Evolutionary conservation across 1,140 invertebrate species (phyloP).

Genomic region (Leptinotarsa lineolata): DNA sequence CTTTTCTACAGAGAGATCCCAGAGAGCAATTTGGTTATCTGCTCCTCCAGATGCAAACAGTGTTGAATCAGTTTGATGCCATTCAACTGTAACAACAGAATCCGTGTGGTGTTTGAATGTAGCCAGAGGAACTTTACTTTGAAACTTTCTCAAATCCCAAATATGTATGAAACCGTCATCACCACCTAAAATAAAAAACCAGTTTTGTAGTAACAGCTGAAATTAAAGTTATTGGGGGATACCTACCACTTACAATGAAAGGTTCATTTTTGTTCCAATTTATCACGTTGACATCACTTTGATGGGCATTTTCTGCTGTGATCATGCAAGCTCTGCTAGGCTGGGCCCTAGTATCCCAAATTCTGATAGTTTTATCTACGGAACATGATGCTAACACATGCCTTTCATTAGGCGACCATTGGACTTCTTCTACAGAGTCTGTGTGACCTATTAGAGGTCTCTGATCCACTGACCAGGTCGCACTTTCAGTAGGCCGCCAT

Average conservation of each 20-base stretch:
- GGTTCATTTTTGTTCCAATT: slow-evolving; percentile 93
- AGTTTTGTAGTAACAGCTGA: neutral
- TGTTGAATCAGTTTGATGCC: slow-evolving; percentile 91
- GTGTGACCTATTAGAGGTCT: slow-evolving; percentile 85
- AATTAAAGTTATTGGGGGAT: neutral
- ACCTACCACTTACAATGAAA: slow-evolving; percentile 81
- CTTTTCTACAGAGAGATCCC: slow-evolving; percentile 93
- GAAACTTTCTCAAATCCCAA: slow-evolving; percentile 94
- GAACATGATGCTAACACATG: slow-evolving; percentile 95
- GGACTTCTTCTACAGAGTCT: slow-evolving; percentile 95
- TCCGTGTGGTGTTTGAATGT: slow-evolving; percentile 92
- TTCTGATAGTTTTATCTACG: slow-evolving; percentile 87
- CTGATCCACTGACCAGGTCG: slow-evolving; percentile 87
- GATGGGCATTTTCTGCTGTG: slow-evolving; percentile 84
- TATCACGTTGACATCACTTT: slow-evolving; percentile 95
- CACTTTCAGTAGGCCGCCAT: slow-evolving; percentile 79
- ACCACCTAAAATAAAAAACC: slow-evolving; percentile 67
- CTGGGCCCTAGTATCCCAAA: slow-evolving; percentile 86
- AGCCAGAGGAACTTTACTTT: slow-evolving; percentile 80
- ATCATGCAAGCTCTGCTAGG: slow-evolving; percentile 91
- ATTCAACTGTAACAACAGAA: slow-evolving; percentile 94
- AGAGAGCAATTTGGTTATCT: slow-evolving; percentile 95
- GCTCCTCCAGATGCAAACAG: slow-evolving; percentile 92
- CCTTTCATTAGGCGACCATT: slow-evolving; percentile 97
- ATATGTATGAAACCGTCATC: slow-evolving; percentile 94